Conservation (phyloP, 2,888 invertebrate species). For the Caradrina clavipalpis region DNA sequence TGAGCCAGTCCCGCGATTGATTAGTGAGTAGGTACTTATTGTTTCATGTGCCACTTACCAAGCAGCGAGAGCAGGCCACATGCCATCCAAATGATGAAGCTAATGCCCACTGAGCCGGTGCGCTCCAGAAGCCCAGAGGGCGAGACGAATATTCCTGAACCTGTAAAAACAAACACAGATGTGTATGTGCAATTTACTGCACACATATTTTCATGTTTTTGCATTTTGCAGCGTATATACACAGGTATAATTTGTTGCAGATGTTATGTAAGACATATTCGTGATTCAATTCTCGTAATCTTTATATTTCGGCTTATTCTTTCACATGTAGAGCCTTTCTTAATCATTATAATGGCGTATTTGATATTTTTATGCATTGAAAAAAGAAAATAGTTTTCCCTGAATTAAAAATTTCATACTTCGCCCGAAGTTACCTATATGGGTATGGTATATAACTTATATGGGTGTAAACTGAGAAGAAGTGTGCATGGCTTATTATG, state of each 20-base stretch:
- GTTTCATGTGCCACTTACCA: slow-evolving; percentile 91
- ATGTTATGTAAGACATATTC: not conserved
- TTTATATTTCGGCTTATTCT: not conserved
- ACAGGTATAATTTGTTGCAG: not conserved
- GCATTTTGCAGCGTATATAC: not conserved
- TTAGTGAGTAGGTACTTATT: slow-evolving; percentile 26
- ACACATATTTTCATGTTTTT: slow-evolving; percentile 6
- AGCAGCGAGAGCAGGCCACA: slow-evolving; percentile 97
- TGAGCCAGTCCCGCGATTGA: slow-evolving; percentile 42
- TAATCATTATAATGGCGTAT: too few species aligned
- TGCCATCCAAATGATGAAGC: slow-evolving; percentile 98
- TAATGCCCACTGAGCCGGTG: slow-evolving; percentile 98
- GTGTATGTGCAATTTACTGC: slow-evolving; percentile 28
- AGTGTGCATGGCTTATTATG: not conserved
- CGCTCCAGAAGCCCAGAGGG: slow-evolving; percentile 98
- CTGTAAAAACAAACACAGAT: slow-evolving; percentile 85
- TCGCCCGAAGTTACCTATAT: too few species aligned
- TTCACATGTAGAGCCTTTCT: not conserved
- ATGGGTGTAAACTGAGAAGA: too few species aligned
- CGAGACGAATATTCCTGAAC: slow-evolving; percentile 99
- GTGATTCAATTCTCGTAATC: not conserved
- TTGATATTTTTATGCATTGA: too few species aligned
- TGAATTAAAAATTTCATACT: too few species aligned
- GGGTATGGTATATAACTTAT: too few species aligned
- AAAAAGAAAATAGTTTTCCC: not conserved